Evolutionary conservation across 2,888 invertebrate genomes (phyloP), one percentile per base, ranked within the genome.

Genomic region (Ochropacha duplaris): DNA sequence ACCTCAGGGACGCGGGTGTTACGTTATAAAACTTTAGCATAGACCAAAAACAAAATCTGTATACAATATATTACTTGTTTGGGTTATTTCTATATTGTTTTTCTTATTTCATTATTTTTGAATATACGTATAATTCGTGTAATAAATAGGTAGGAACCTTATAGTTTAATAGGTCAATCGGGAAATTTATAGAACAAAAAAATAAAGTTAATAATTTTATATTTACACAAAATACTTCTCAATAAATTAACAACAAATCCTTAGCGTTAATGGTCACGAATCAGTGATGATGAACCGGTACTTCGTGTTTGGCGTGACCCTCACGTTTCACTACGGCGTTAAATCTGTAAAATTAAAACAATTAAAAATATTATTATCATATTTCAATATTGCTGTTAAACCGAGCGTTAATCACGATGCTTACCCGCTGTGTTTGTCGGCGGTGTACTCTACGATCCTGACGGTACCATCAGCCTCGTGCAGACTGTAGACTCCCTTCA

Each of bases 361-460:
- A 36, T 36, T 36, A 36, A 36, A 36, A 36, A n/a, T 2, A n/a
- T 5, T 6, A n/a, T n/a, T 19, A 44, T 44, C 0, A 44, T 8
- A 39, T 44, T 44, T 44, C 9, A 19, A 11, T 19, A 44, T 8
- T 36, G 36, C 14, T 36, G n/a, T 16, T 19, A 44, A 12, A 44
- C n/a, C 44, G 8, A 16, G 19, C 6, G 19, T 9, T 31, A 31
- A 19, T 44, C 19, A 19, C 11, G 19, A 24, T 49, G 14, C 60
- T 69, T 59, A 81, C 64, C 81, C 80, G 57, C 63, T 72, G 76
- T 92, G 87, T 28, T 86, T 79, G 68, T 87, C 88, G 31, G 88
- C 89, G 65, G 76, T 79, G 74, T 92, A 91, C 69, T 89, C 84
- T 39, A 92, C 91, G 52, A 83, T 84, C 64, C 90, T 81, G 62